Conservation (phyloP, 2,888 invertebrate species). For the Smittia aterrima region DNA sequence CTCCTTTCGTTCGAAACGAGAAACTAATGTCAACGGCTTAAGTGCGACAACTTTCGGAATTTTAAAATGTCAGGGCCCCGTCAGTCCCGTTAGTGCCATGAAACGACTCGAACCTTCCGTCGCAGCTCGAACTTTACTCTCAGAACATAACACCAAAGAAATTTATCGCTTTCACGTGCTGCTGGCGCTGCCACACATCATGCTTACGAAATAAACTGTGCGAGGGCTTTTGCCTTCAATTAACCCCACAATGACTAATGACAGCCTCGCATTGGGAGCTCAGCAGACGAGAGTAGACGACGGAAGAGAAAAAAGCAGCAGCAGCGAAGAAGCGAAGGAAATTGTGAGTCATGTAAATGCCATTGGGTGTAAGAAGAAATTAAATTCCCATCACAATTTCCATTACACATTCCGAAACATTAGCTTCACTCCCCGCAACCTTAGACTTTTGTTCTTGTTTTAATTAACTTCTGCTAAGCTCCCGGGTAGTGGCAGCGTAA, state of each 20-base stretch:
- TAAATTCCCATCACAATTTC: slow-evolving; percentile 22
- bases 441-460: neutral
- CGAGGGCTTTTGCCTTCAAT: slow-evolving; percentile 29
- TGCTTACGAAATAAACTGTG: neutral
- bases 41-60: too few species aligned
- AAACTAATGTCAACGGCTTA: too few species aligned
- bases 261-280: neutral
- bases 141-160: neutral
- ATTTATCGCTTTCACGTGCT: slow-evolving; percentile 38
- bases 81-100: too few species aligned
- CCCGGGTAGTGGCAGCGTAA: neutral
- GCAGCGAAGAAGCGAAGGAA: neutral
- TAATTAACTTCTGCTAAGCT: slow-evolving; percentile 12
- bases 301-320: neutral
- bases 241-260: slow-evolving; percentile 38
- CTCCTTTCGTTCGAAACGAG: too few species aligned
- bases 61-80: too few species aligned
- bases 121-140: neutral
- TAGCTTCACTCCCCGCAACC: neutral
- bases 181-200: slow-evolving; percentile 19
- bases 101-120: too few species aligned
- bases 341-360: slow-evolving; percentile 14
- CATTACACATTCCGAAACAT: slow-evolving; percentile 30
- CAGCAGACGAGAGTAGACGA: neutral
- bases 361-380: neutral